Evolutionary conservation across 2,113 vertebrate genomes (phyloP).

Genomic region (Eptesicus fuscus): DNA sequence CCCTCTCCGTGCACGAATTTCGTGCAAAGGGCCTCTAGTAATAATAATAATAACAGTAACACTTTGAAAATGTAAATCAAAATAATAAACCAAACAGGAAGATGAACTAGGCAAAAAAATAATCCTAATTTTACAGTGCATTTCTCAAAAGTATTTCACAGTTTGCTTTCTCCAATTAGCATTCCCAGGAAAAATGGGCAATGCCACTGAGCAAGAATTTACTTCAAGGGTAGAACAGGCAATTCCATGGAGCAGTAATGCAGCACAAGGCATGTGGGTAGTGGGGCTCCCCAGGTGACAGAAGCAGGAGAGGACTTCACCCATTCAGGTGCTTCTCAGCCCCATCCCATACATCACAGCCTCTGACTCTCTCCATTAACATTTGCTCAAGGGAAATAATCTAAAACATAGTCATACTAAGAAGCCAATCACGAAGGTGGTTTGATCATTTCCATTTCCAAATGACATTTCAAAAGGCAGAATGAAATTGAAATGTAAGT

Average conservation of each 20-base stretch:
- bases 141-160: neutral
- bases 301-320: neutral
- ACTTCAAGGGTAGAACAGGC: neutral
- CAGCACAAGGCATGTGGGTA: fast-evolving
- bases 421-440: neutral
- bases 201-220: neutral
- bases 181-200: neutral
- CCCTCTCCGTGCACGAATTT: no score
- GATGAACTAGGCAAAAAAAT: neutral
- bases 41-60: neutral
- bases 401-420: neutral
- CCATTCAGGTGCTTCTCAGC: fast-evolving
- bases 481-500: neutral
- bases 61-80: constrained; percentile 27
- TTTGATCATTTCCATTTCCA: constrained; percentile 14
- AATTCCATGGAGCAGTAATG: fast-evolving
- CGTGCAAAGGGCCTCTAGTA: neutral
- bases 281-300: no score
- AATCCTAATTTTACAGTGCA: neutral
- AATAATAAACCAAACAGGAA: neutral
- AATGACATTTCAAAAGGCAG: constrained; percentile 30
- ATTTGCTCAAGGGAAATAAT: neutral
- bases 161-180: neutral
- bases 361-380: neutral
- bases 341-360: neutral